Evolutionary conservation across 2,888 invertebrate species (phyloP), one percentile per base, ranked within the genome.

Genomic region (Parnassius smintheus): DNA sequence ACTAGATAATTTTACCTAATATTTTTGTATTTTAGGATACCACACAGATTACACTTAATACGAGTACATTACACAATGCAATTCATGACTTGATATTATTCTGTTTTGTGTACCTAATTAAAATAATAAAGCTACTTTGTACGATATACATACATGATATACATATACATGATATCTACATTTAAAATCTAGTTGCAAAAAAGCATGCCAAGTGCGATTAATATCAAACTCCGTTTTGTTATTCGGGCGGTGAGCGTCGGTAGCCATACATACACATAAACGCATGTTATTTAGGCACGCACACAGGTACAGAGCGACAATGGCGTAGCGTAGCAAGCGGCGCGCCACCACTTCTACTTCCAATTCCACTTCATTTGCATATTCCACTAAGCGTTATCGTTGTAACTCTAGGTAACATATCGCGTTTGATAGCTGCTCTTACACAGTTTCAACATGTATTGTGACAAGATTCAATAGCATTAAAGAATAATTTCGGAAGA

Each of bases 291-390:
- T 55, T 35, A 60, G 45, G 46, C 25, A 64, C 52, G 25, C 52
- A 56, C 56, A 58, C 58, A 44, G 25, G 25, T 56, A 60, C 52
- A 65, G 25, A 56, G 64, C 64, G 82, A 84, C 86, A 86, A 85
- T 82, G 72, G 78, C 77, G 73, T 82, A 72, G 78, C 77, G 73
- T 74, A 72, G 70, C 72, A 74, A 66, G 74, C 77, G 76, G 72
- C 75, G 77, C 75, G 77, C 75, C 75, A 74, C 54, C 52, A 54
- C 49, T 77, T 78, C 78, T 83, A 82, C 86, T 82, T 78, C 81
- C 82, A 83, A 86, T 87, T 85, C 80, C 80, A 71, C 78, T 80
- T 85, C 83, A 89, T 90, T 89, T 89, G 81, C 88, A 90, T 90
- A 82, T 78, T 77, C 76, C 75, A 77, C 76, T 76, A 71, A 66